Conservation (phyloP, 1,140 invertebrate genomes). For the Charaxes varanes region DNA sequence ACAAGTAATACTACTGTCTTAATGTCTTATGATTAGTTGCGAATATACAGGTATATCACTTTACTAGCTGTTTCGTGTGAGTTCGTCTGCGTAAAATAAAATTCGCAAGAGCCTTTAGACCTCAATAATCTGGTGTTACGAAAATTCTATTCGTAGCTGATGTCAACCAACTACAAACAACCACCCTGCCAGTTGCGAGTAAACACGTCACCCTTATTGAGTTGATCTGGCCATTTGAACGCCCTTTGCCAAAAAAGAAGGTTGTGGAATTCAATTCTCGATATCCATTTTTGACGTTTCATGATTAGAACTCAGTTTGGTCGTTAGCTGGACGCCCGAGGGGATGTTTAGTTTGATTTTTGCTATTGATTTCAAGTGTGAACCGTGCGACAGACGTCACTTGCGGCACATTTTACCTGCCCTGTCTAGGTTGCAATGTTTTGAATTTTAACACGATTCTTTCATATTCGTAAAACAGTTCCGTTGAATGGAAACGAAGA, state of each 20-base stretch:
- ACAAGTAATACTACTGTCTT: too few species aligned
- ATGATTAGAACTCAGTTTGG: constrained; percentile 69
- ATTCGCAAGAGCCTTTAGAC: too few species aligned
- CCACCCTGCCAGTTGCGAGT: constrained; percentile 60
- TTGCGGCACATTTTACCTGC: constrained; percentile 3
- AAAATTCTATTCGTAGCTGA: too few species aligned
- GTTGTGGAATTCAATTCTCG: constrained; percentile 59
- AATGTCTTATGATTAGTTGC: too few species aligned
- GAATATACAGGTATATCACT: too few species aligned
- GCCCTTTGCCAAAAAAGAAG: constrained; percentile 55
- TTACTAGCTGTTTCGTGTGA: too few species aligned
- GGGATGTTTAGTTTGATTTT: constrained; percentile 38
- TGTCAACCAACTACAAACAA: too few species aligned
- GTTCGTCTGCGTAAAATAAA: too few species aligned
- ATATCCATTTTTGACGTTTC: constrained; percentile 71
- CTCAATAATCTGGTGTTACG: too few species aligned
- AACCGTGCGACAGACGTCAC: constrained; percentile 5
- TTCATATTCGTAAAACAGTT: too few species aligned
- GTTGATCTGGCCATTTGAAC: constrained; percentile 67
- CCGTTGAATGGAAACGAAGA: too few species aligned
- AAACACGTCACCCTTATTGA: constrained; percentile 69
- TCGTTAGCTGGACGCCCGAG: constrained; percentile 50
- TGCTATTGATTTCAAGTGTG: constrained; percentile 23
- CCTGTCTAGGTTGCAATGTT: not conserved
- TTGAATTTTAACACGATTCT: not conserved